A percentile compares a stretch with the other conserved stretches of the same genome.
These are phyloP conservation scores for Eupithecia subfuscata DNA, from an alignment of 2,888 invertebrate genomes.

Conservation along the genomic window DNA sequence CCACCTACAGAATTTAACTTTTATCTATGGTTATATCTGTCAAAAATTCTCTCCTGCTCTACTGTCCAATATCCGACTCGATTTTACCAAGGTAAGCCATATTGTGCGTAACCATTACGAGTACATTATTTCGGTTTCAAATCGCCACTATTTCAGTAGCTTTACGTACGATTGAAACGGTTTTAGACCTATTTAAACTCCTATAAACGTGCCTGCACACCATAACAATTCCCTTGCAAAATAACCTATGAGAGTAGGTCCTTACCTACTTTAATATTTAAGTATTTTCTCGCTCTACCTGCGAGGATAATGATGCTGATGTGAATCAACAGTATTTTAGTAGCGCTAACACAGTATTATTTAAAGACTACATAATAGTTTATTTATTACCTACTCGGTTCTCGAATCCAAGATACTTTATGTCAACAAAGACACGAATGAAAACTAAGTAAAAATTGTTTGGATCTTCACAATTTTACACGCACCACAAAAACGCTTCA, in stretches of 20 bases:
- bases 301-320: constrained; percentile 13
- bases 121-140: background rate
- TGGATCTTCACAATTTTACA: no score
- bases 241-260: background rate
- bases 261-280: background rate
- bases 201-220: background rate
- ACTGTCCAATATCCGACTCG: no score
- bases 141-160: background rate
- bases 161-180: background rate
- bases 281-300: constrained; percentile 9
- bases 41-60: no score
- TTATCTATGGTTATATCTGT: no score
- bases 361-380: background rate
- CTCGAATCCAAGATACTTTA: background rate
- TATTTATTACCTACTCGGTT: background rate
- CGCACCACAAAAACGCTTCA: background rate
- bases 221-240: background rate
- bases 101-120: background rate
- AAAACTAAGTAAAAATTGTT: background rate
- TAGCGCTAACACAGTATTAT: background rate
- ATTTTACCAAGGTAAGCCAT: no score
- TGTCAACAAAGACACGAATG: background rate
- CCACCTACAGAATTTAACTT: no score
- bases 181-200: background rate
- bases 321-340: background rate